Evolutionary conservation across 23 tunicate genomes (phyloP).

Genomic region (Clavelina lepadiformis): DNA sequence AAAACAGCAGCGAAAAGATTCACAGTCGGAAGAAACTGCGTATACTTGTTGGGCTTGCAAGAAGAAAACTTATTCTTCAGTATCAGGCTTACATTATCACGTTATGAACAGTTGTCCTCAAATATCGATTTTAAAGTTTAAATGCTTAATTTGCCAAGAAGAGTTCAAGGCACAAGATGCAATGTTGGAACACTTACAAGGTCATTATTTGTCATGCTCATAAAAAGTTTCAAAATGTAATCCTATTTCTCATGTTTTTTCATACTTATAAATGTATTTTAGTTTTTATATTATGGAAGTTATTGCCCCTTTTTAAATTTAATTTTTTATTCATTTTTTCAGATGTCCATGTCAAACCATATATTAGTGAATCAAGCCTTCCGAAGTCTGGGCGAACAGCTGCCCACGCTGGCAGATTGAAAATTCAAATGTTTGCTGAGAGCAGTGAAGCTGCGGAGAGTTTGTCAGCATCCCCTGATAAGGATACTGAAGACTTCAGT

Average conservation of each 20-base stretch:
- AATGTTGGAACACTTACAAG: constrained; percentile 27
- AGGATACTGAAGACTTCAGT: neutral
- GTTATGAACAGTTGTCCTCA: constrained; percentile 27
- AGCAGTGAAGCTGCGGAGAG: constrained; percentile 38
- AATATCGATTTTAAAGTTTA: neutral
- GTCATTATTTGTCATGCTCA: neutral
- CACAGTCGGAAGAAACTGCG: constrained; percentile 7
- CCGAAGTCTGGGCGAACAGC: constrained; percentile 34
- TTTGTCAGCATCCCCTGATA: neutral
- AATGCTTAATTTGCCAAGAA: constrained; percentile 15
- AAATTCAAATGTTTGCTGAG: constrained; percentile 38
- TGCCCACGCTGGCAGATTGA: constrained; percentile 18
- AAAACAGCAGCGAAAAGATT: constrained; percentile 1
- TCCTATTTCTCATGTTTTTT: no score
- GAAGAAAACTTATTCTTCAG: constrained; percentile 21
- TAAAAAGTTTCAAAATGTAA: no score
- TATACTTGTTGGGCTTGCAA: constrained; percentile 24
- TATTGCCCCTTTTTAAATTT: neutral
- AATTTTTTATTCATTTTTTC: neutral
- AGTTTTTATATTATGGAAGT: no score
- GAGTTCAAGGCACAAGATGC: neutral
- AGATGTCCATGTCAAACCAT: constrained; percentile 21
- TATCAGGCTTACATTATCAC: constrained; percentile 29
- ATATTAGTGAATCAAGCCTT: constrained; percentile 4
- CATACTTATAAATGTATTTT: no score